These are phyloP conservation scores for Sabellastarte sp. DNA, from an alignment of 2,888 invertebrate genomes.

Conservation along the genomic window DNA sequence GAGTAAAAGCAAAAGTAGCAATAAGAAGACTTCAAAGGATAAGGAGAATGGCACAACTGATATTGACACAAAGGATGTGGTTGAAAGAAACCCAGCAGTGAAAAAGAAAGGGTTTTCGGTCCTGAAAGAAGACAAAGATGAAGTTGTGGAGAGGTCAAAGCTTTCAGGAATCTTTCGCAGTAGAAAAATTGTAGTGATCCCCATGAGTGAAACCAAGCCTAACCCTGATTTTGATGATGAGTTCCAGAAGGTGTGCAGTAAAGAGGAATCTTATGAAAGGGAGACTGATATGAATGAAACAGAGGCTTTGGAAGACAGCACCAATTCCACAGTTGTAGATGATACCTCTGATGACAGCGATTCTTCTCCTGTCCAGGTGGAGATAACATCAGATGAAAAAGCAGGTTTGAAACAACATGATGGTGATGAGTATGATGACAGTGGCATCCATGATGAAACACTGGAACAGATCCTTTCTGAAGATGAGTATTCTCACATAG, in stretches of 20 bases:
- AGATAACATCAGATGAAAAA: neutral
- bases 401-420: neutral
- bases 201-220: neutral
- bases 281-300: too few relatives aligned
- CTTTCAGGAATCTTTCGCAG: neutral
- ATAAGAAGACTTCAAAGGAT: too few relatives aligned
- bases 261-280: too few relatives aligned
- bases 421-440: neutral
- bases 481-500: neutral
- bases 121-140: neutral
- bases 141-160: neutral
- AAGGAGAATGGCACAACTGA: neutral
- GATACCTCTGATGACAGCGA: neutral
- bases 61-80: neutral
- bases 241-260: neutral
- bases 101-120: too few relatives aligned
- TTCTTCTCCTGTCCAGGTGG: neutral
- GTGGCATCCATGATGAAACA: neutral
- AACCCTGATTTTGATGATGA: neutral
- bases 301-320: neutral
- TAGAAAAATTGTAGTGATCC: neutral
- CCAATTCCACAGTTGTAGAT: neutral
- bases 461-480: neutral
- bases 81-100: too few relatives aligned
- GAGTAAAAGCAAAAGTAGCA: neutral